Percentiles rank a stretch among this genome's conserved stretches.
These are phyloP conservation scores for Epistrophella euchroma DNA, from an alignment of 2,888 invertebrate genomes.

Conservation along the genomic window DNA sequence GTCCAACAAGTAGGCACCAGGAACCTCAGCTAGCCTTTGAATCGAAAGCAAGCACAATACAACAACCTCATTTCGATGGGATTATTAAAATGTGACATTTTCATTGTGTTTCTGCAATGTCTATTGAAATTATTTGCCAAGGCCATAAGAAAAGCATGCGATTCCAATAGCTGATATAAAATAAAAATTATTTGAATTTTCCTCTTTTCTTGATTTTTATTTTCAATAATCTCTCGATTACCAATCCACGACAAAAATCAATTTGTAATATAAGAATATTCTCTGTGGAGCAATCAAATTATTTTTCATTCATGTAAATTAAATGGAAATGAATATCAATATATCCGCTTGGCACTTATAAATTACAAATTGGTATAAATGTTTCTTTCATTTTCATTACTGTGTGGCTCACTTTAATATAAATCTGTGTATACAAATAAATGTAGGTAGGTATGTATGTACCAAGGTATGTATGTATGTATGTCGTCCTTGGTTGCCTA, in stretches of 20 bases:
- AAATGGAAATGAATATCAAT: constrained; percentile 58
- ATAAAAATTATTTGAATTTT: not conserved
- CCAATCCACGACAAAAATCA: constrained; percentile 18
- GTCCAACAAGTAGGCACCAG: too few species aligned
- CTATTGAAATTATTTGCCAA: constrained; percentile 14
- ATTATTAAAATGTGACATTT: not conserved
- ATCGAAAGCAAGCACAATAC: not conserved
- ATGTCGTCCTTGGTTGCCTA: constrained; percentile 3
- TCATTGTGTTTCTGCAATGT: not conserved
- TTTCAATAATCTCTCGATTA: constrained; percentile 18
- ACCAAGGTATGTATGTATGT: not conserved
- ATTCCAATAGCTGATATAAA: not conserved
- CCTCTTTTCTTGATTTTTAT: not conserved
- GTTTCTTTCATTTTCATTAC: constrained; percentile 34
- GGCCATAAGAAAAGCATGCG: not conserved
- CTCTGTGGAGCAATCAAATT: constrained; percentile 47
- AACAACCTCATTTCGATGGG: not conserved
- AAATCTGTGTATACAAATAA: not conserved
- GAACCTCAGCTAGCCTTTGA: too few species aligned
- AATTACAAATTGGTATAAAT: constrained; percentile 54
- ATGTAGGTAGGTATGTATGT: not conserved
- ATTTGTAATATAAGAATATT: constrained; percentile 24
- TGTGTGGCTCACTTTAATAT: constrained; percentile 20
- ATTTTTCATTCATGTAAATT: constrained; percentile 52
- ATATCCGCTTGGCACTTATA: constrained; percentile 26